Conservation (phyloP, 2,797 vertebrate species). For the Manis crassicaudata region DNA sequence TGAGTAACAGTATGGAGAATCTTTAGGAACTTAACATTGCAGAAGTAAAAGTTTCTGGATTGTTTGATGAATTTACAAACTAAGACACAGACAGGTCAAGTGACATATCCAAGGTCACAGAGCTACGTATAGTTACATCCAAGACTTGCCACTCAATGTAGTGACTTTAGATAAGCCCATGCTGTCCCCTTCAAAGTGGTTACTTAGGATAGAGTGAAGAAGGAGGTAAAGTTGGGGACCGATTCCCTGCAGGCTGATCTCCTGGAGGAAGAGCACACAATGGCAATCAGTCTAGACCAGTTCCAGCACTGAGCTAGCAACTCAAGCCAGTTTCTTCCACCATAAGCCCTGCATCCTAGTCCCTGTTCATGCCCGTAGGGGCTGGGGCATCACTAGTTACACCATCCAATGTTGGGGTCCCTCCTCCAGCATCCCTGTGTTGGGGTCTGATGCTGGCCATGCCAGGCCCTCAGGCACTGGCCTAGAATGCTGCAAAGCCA, state of each 20-base stretch:
- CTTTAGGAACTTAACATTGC: neutral
- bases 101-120: neutral
- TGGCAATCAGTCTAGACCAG: rapidly evolving
- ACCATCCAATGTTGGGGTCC: rapidly evolving
- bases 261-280: neutral
- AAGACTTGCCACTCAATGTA: neutral
- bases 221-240: neutral
- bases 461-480: too few species aligned
- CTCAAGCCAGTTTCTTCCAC: neutral
- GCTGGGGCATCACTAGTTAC: rapidly evolving
- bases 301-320: neutral
- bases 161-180: neutral
- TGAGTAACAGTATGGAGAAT: neutral
- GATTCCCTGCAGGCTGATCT: neutral
- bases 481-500: rapidly evolving
- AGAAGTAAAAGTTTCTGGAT: neutral
- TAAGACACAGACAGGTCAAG: neutral
- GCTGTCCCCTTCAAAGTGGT: neutral
- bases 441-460: neutral
- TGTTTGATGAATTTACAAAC: neutral
- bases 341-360: too few species aligned
- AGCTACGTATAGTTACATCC: neutral
- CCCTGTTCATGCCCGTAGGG: neutral
- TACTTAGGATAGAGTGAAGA: neutral
- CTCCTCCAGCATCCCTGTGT: neutral